Evolutionary conservation across 2,113 vertebrate genomes (phyloP), one percentile per base, ranked within the genome.

Genomic region (Piaya cayana): DNA sequence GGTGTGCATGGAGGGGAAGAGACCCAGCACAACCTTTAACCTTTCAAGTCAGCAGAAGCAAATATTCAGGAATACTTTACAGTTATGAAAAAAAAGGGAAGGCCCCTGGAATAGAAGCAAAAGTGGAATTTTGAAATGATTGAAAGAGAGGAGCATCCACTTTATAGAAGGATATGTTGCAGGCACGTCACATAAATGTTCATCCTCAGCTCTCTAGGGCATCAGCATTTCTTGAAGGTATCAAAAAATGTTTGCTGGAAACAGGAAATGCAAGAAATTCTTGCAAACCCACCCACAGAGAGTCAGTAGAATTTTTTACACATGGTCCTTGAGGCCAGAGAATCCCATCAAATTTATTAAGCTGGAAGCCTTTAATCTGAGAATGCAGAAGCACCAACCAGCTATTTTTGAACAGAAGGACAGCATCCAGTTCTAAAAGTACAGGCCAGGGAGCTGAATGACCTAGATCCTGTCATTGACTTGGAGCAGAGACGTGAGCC

Each of bases 121-220:
- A 64, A 30, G 29, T 1, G 2, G 25, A 27, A 59, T 72, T 59
- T 56, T 25, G 8, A 69, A 72, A 52, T 72, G 55, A 52, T 65
- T 74, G 42, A 39, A 7, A 22, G 4, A 22, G 29, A 22, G 78
- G 30, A 4, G 22, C 67, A 60, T 53, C 64, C 32, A 8, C 9
- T 67, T 89, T n/a, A 30, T 49, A 55, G n/a, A 56, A 74, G 39
- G 21, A 30, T 39, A 19, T 22, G 7, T 59, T 53, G 11, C 0
- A 1, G 36, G 34, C 4, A 45, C 3, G 8, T 39, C 5, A 2
- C 0, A 0, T 45, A n/a, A 47, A 55, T 30, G 15, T 52, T 90
- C 9, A 15, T 50, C 13, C n/a, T 50, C 37, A 32, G 15, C 29
- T 90, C 43, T 68, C 42, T 29, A 36, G 36, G 15, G 2, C 26